Conservation (phyloP, 2,888 invertebrate genomes). For the Sinohyriopsis cumingii region DNA sequence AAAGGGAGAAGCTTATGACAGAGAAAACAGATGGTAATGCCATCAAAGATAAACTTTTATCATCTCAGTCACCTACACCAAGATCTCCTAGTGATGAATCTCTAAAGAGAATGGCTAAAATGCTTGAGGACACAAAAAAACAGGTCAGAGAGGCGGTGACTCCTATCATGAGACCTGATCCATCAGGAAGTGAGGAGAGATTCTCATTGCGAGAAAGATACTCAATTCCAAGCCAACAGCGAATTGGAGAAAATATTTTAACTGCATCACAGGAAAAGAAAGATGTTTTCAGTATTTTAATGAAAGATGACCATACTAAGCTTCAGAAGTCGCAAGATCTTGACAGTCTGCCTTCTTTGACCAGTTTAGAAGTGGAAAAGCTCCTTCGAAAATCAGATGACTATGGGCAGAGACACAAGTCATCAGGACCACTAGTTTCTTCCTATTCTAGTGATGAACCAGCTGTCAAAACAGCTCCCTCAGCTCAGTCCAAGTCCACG, state of each 20-base stretch:
- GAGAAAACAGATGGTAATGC: conserved; percentile 20
- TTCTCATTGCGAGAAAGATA: conserved; percentile 31
- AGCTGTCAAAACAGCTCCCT: conserved; percentile 1
- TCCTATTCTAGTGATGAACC: too few species aligned
- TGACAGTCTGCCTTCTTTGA: conserved; percentile 39
- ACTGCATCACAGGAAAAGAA: conserved; percentile 12
- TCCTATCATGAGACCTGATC: conserved; percentile 31
- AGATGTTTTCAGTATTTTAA: background rate
- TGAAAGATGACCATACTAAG: conserved; percentile 9
- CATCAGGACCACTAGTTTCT: background rate
- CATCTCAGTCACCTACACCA: conserved; percentile 1
- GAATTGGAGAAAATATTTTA: conserved; percentile 11
- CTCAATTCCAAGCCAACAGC: conserved; percentile 21
- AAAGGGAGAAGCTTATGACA: conserved; percentile 35
- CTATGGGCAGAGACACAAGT: conserved; percentile 11
- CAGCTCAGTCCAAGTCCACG: background rate
- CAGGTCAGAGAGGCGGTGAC: conserved; percentile 32
- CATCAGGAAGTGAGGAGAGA: conserved; percentile 39
- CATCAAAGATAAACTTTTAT: background rate
- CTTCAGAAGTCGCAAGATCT: conserved; percentile 25
- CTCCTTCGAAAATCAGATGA: conserved; percentile 33
- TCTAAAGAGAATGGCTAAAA: conserved; percentile 39
- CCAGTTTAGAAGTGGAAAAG: conserved; percentile 48
- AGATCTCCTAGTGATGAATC: conserved; percentile 40
- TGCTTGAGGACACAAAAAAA: conserved; percentile 41